Evolutionary conservation across 2,888 invertebrate genomes (phyloP).

Genomic region (Phymatocera aterrima): DNA sequence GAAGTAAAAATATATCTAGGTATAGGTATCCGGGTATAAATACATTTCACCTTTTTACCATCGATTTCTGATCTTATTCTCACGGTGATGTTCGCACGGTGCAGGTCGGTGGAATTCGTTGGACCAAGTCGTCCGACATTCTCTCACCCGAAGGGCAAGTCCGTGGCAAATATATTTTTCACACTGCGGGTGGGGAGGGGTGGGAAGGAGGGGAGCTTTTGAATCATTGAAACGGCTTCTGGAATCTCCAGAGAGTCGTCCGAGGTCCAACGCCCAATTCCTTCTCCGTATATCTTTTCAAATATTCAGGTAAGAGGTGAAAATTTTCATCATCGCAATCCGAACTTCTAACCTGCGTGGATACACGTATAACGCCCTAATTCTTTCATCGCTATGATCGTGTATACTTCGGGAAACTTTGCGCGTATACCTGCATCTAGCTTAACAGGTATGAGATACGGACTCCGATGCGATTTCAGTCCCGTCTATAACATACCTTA

Average conservation of each 20-base stretch:
- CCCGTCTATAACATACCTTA: background rate
- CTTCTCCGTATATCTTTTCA: constrained; percentile 7
- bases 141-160: background rate
- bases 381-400: background rate
- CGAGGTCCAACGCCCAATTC: constrained; percentile 24
- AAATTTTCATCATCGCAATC: constrained; percentile 24
- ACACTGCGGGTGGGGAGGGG: too few species aligned
- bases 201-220: constrained; percentile 30
- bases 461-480: too few species aligned
- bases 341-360: background rate
- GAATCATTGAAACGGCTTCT: constrained; percentile 26
- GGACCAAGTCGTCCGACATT: background rate
- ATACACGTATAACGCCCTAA: background rate
- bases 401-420: too few species aligned
- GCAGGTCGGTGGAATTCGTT: background rate
- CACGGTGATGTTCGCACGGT: constrained; percentile 33
- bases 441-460: too few species aligned
- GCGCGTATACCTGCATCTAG: too few species aligned
- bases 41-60: constrained; percentile 21
- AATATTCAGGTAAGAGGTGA: constrained; percentile 27
- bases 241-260: constrained; percentile 29
- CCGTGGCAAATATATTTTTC: constrained; percentile 26
- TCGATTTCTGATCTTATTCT: constrained; percentile 31
- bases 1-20: background rate
- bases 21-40: background rate